Evolutionary conservation across 2,888 invertebrate genomes (phyloP), one percentile per base, ranked within the genome.

Genomic region (Drosophila mimetica): DNA sequence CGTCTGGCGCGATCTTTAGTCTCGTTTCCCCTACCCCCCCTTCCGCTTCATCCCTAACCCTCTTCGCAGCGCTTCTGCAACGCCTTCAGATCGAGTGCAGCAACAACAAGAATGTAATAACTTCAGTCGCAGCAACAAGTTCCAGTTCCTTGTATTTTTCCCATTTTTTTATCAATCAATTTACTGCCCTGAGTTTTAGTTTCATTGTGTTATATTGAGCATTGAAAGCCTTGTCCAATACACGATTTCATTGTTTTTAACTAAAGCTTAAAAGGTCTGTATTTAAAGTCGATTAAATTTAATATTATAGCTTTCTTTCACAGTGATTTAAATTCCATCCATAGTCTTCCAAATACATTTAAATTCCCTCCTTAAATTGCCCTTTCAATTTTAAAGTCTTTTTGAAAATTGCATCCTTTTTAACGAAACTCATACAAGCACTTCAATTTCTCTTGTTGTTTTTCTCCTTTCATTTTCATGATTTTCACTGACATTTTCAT

Each of bases 1-100:
- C 50, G 61, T 64, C 63, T 64, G 63, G 50, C 63, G 61, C 61
- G 63, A 64, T 64, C 63, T 60, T 57, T 22, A 57, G 58, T 57
- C 55, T 57, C 50, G 55, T 50, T 55, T 39, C 39, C 44, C 42
- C 41, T 9, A 5, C 37, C 50, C 47, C 37, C 50, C 47, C 37
- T 1, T 5, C 32, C 9, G 6, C 42, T 25, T 34, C 7, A 42
- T 6, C 39, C n/a, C 4, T 1, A 11, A 41, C 37, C 13, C 46
- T 8, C 46, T 6, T 76, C 76, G 74, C 74, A 83, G 74, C 30
- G 30, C 20, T 25, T 58, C 28, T 59, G 37, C 36, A 52, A 65
- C 44, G 30, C 46, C 37, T 36, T 44, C 20, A n/a, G 57, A 61
- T 57, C 57, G 57, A 57, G 57, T 57, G 57, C 55, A 42, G 42